These are phyloP conservation scores for Cantharis nigra DNA, from an alignment of 2,888 invertebrate species.

Conservation along the genomic window DNA sequence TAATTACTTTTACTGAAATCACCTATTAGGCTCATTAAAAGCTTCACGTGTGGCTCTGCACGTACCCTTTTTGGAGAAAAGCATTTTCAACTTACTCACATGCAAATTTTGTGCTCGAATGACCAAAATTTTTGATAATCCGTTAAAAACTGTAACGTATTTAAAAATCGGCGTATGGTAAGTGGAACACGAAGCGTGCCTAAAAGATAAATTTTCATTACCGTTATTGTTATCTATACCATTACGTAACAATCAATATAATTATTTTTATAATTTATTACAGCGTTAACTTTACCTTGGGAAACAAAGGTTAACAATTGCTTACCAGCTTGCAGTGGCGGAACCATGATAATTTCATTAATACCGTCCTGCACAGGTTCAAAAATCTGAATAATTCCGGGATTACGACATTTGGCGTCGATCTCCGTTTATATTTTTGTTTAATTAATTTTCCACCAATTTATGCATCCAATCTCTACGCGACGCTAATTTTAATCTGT, in stretches of 20 bases:
- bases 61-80: neutral
- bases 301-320: neutral
- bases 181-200: slow-evolving; percentile 1
- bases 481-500: neutral
- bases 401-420: neutral
- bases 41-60: neutral
- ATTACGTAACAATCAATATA: neutral
- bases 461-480: neutral
- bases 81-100: neutral
- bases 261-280: neutral
- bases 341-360: neutral
- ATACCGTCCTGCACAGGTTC: neutral
- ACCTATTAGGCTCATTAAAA: neutral
- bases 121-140: neutral
- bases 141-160: neutral
- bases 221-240: neutral
- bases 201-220: slow-evolving; percentile 1
- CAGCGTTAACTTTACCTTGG: neutral
- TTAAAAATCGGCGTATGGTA: neutral
- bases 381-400: neutral
- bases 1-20: neutral
- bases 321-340: neutral
- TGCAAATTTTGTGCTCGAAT: neutral
- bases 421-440: neutral
- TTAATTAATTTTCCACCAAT: neutral